Base-by-base conservation (phyloP, 2,888 invertebrate genomes). In the Drosophila mettleri region DNA sequence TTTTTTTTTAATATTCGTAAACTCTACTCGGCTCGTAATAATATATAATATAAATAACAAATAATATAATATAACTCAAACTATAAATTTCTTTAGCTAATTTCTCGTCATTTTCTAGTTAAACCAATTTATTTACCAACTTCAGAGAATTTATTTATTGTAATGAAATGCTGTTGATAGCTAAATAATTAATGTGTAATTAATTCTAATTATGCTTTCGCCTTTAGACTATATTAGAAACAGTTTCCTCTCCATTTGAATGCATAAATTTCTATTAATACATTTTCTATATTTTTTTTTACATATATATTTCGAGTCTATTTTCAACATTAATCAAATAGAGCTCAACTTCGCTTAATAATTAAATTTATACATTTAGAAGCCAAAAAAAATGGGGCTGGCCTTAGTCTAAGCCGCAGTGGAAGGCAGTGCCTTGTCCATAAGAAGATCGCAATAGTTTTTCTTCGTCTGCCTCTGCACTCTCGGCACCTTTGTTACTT, bases 321-420 rank as follows among this genome's bases (percentile, higher is more conserved):
- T 43, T 4, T 22, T 24, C n/a, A 29, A 12, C 12, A 29, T 3
- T 27, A 24, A n/a, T 43, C 24, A 5, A 22, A 43, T 43, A 43
- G 43, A 1, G 45, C 16, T 45, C 16, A 3, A 45, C 29, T 29
- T 45, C 0, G 45, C 18, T 45, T 45, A 29, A 27, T 45, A 45
- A 1, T 7, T 45, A 45, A 18, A 18, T 45, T 29, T 29, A 45
- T 12, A 45, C 27, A 45, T 27, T 12, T 60, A 27, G 33, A 6
- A 43, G 62, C 43, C 36, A 6, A 18, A 4, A 38, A 62, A 62
- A 33, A 10, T 27, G 8, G 63, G 48, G 38, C 31, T 60, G 18
- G 45, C 24, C 14, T 31, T 18, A 20, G 34, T 24, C 62, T 18
- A 45, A 12, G 36, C 33, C 34, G 6, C 36, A 43, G 8, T 41